Evolutionary conservation across 2,113 vertebrate species (phyloP).

Genomic region (Rhizomys pruinosus): DNA sequence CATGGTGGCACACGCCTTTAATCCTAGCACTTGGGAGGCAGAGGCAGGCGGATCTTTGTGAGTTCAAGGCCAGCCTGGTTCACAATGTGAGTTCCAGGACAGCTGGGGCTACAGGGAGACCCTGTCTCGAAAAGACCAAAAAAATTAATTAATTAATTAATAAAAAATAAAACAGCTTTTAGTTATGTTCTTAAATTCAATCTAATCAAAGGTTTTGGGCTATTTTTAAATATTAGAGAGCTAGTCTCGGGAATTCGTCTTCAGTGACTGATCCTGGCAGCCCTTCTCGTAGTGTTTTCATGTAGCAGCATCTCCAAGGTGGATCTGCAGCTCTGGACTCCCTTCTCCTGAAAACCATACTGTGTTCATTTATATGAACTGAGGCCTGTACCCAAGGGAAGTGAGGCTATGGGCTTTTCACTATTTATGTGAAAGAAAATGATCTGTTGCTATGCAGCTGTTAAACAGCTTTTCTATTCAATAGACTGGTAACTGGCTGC

Average conservation of each 20-base stretch:
- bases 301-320: not conserved
- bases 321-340: not conserved
- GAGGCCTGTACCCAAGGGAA: not conserved
- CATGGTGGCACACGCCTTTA: no score
- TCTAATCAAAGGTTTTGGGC: not conserved
- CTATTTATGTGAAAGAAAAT: slow-evolving; percentile 45
- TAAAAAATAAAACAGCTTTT: not conserved
- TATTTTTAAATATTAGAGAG: slow-evolving; percentile 50
- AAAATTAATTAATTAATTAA: no score
- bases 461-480: not conserved
- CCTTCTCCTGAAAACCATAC: not conserved
- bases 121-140: not conserved
- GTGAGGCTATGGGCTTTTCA: slow-evolving; percentile 5
- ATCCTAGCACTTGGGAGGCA: no score
- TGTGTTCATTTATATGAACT: slow-evolving; percentile 6
- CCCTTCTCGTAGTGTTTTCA: slow-evolving; percentile 23
- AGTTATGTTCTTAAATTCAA: slow-evolving; percentile 1
- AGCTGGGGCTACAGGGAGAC: not conserved
- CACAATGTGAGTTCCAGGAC: no score
- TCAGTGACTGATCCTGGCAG: not conserved
- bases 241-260: slow-evolving; percentile 30
- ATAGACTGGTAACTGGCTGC: not conserved
- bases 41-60: no score
- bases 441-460: not conserved
- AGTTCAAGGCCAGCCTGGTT: no score